phyloP scores from a whole-genome alignment of 1,140 invertebrate species.

The Orchestia grillus region DNA sequence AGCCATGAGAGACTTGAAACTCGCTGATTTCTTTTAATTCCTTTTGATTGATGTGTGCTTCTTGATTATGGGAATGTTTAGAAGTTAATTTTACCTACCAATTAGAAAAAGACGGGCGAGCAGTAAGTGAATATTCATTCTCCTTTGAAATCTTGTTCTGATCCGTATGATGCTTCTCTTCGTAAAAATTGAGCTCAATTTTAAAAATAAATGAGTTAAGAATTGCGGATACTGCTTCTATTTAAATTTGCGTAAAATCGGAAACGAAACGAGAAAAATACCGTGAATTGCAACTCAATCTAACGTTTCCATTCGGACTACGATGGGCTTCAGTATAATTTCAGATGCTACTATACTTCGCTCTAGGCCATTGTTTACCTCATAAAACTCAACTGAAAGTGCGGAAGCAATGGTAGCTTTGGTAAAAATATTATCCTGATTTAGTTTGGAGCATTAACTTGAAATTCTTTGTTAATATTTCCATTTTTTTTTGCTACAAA shows the following conservation, averaged over 20 bases:
- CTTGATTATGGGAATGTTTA: neutral
- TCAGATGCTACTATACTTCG: neutral
- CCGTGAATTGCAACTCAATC: neutral
- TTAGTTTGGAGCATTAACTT: neutral
- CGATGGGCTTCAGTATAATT: neutral
- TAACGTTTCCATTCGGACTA: neutral
- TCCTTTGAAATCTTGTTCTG: neutral
- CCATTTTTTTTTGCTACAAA: neutral
- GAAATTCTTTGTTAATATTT: too few relatives aligned
- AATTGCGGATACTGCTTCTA: neutral
- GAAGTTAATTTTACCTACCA: neutral
- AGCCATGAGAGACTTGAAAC: neutral
- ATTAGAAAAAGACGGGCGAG: neutral
- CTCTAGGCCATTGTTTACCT: neutral
- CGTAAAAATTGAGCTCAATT: neutral
- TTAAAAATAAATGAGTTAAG: neutral
- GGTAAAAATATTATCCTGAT: neutral
- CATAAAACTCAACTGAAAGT: neutral
- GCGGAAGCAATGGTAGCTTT: neutral
- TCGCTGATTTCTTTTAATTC: neutral
- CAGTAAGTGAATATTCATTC: neutral
- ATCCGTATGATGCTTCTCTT: neutral
- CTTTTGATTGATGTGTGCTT: neutral
- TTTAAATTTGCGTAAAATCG: neutral
- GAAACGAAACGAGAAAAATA: neutral